These are phyloP conservation scores for Fragum fragum DNA, from an alignment of 2,888 invertebrate genomes.

Conservation along the genomic window DNA sequence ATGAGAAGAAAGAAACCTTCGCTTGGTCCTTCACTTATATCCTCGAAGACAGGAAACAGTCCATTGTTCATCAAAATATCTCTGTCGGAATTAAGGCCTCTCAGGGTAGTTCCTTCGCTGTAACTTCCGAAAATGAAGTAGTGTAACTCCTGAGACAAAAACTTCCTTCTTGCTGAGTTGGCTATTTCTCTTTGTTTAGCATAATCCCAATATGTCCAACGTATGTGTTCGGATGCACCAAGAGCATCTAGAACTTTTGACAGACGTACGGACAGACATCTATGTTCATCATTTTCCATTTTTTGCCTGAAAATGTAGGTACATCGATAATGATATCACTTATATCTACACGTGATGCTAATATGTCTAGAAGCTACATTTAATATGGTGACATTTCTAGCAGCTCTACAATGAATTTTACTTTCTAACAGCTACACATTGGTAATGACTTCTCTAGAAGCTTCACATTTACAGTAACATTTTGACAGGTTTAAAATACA, in stretches of 20 bases:
- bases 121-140: not conserved
- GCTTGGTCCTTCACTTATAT: not conserved
- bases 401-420: no score
- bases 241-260: not conserved
- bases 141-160: not conserved
- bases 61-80: not conserved
- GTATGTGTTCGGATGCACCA: not conserved
- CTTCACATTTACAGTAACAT: no score
- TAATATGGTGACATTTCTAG: no score
- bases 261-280: not conserved
- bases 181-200: not conserved
- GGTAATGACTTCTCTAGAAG: no score
- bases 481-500: no score
- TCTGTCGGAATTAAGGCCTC: not conserved
- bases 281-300: not conserved
- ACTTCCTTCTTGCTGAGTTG: not conserved
- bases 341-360: no score
- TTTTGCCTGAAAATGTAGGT: no score
- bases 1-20: not conserved
- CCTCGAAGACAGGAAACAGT: not conserved
- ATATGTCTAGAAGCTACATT: no score
- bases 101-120: not conserved
- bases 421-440: no score
- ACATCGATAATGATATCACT: no score
- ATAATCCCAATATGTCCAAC: not conserved